phyloP scores from a whole-genome alignment of 1,140 invertebrate species.

The Delia radicum region DNA sequence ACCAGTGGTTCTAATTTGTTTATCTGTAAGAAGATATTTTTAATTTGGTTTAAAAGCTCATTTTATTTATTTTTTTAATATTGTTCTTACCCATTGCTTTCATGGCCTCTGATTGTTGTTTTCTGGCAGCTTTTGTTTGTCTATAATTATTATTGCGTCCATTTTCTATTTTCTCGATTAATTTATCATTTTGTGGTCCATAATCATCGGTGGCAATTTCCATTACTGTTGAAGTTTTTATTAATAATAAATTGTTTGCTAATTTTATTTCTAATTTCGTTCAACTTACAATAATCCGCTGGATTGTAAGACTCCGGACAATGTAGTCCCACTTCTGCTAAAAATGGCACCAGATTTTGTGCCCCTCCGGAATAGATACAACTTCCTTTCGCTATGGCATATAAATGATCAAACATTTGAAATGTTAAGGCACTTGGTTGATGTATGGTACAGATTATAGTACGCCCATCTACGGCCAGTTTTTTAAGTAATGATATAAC shows the following conservation, averaged over 20 bases:
- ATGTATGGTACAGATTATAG: constrained; percentile 91
- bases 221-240: constrained; percentile 64
- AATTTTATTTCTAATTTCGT: background rate
- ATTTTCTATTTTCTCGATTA: constrained; percentile 68
- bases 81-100: constrained; percentile 42
- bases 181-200: constrained; percentile 63
- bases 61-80: background rate
- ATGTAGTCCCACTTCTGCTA: constrained; percentile 67
- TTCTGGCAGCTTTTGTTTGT: constrained; percentile 38
- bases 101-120: constrained; percentile 41
- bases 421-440: constrained; percentile 87
- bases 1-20: constrained; percentile 54
- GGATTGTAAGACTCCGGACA: constrained; percentile 90
- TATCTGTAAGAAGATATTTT: constrained; percentile 32
- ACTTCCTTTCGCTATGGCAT: constrained; percentile 75
- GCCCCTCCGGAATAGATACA: constrained; percentile 83
- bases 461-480: constrained; percentile 82
- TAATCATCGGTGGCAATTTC: constrained; percentile 83
- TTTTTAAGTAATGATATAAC: constrained; percentile 79
- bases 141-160: constrained; percentile 65
- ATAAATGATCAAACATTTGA: constrained; percentile 87
- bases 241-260: background rate
- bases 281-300: constrained; percentile 78
- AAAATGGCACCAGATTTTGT: constrained; percentile 73
- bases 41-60: background rate